Evolutionary conservation across 2,113 vertebrate genomes (phyloP), one percentile per base, ranked within the genome.

Genomic region (Sander vitreus): DNA sequence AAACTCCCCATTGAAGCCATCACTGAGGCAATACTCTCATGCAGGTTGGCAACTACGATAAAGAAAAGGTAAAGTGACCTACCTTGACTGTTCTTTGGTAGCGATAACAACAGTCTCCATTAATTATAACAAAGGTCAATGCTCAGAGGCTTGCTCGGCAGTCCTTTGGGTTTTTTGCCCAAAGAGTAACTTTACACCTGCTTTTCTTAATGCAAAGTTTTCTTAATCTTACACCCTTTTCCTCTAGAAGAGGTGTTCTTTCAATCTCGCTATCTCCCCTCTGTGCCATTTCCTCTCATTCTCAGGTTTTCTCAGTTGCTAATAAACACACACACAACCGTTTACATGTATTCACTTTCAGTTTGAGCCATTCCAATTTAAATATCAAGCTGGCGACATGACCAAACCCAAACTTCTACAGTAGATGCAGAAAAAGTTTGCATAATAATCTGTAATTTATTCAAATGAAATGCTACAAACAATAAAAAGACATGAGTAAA

Each of bases 171-270:
- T 6, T 19, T 36, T 45, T 66, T 60, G 19, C 33, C n/a, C 59
- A 23, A 53, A 55, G 59, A 33, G 67, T 25, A 57, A 48, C 59
- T 67, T 71, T 55, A 63, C 45, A 54, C 36, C 39, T 43, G 62
- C 80, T 66, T 45, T 27, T 66, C 1, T 48, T 47, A 90, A 43
- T 65, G 63, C 43, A 25, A 39, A 39, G 12, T 59, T 59, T 33
- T 10, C 19, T 59, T 15, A 6, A n/a, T 60, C 36, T 13, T 16
- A 12, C 50, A 36, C 30, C 21, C 16, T 30, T 7, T 47, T 59
- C 3, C 5, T 30, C 8, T 4, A 47, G 45, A 30, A 2, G 6
- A 45, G 5, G n/a, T 43, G 21, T 25, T 19, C 14, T 18, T 45
- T 45, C 4, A 19, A 25, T 27, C 8, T 39, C 5, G 2, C 45